Evolutionary conservation across 2,888 invertebrate genomes (phyloP), one percentile per base, ranked within the genome.

Genomic region (Cheilosia soror): DNA sequence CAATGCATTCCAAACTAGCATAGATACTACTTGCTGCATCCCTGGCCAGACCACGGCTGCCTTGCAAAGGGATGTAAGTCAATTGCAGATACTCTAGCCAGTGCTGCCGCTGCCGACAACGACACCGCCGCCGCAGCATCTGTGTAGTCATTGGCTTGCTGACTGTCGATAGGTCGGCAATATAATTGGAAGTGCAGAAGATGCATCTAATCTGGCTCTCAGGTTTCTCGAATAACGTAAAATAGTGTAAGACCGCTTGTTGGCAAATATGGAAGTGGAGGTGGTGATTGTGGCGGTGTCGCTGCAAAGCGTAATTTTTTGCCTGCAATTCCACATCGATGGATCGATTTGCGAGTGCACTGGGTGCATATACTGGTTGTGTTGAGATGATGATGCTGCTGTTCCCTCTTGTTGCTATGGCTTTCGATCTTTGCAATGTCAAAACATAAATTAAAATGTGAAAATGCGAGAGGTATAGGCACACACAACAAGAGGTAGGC

Each of bases 381-480:
- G 33, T 62, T 53, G 42, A 55, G 65, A 42, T 40, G 76, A 71
- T 68, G 63, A 15, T 76, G 57, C 65, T 69, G 60, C 63, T 69
- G 73, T 73, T 80, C 55, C 40, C 68, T 75, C 60, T 55, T 80
- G 57, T 58, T 80, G 63, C 69, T 57, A 57, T 80, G 66, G 62
- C 66, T 80, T 80, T 85, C 84, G 76, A 81, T 85, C 80, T 85
- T 68, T 71, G 76, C 80, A 71, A 85, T 82, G 85, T 82, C 85
- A 82, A 86, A 86, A 86, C 85, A 82, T 86, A 86, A 86, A 86
- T 86, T 86, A 86, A 86, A 86, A 86, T 65, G 85, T 86, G 81
- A 86, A 86, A 77, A 77, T 72, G 72, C 72, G 51, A 66, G 72
- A 81, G 44, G 66, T 81, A 76, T 68, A 13, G 11, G 13, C 13